Percentiles rank a stretch among this genome's conserved stretches.
Evolutionary conservation across 2,888 invertebrate genomes (phyloP).

Genomic region (Xanthia togata): DNA sequence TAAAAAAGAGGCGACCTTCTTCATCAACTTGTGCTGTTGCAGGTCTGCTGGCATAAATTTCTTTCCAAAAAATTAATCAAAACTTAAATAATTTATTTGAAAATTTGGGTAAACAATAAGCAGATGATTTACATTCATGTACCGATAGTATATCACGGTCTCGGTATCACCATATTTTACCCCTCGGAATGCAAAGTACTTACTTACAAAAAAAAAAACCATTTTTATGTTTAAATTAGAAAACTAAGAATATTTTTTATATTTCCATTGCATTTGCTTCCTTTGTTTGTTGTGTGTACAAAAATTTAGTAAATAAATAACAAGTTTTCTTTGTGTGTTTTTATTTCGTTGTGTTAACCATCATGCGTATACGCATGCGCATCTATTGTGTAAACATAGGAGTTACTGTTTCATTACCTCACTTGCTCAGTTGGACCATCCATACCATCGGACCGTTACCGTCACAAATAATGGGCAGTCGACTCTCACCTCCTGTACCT

Average conservation of each 20-base stretch:
- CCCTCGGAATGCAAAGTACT: no score
- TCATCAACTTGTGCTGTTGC: neutral
- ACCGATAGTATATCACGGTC: no score
- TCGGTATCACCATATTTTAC: no score
- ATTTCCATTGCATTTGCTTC: neutral
- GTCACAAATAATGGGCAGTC: neutral
- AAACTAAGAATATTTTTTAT: neutral
- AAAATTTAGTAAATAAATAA: neutral
- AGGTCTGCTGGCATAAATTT: no score
- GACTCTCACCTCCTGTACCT: no score
- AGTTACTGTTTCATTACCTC: constrained; percentile 3
- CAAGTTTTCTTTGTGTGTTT: neutral
- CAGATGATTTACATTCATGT: no score
- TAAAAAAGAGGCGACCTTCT: neutral
- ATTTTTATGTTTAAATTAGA: no score
- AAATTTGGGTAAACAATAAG: no score
- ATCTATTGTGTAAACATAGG: constrained; percentile 26
- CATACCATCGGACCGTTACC: neutral
- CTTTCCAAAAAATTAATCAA: no score
- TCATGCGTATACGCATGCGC: neutral
- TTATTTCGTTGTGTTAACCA: no score
- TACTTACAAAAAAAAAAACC: no score
- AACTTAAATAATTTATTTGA: no score
- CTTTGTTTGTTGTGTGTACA: neutral
- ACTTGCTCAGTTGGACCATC: neutral